Evolutionary conservation across 2,797 vertebrate genomes (phyloP), one percentile per base, ranked within the genome.

Genomic region (Aythya fuligula): DNA sequence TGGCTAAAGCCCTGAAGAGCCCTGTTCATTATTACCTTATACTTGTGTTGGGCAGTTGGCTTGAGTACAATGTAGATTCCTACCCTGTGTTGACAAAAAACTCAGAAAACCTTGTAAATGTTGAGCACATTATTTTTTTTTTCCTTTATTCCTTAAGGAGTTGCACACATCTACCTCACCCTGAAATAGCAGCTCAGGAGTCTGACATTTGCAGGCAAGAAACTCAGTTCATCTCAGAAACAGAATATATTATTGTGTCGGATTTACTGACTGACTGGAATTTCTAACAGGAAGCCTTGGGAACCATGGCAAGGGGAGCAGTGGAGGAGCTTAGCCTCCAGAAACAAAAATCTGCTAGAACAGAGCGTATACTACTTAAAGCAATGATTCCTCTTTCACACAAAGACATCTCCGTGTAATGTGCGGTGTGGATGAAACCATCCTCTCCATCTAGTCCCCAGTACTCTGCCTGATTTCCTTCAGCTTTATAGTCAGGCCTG

Each of bases 161-260:
- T 5, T 57, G 12, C 43, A 20, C 21, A 72, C 45, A 70, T 6
- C 16, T 43, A 12, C 30, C 57, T 92, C 5, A 43, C 12, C 24
- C 19, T 70, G 30, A 19, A 51, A 8, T 6, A 75, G 21, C 22
- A 83, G 49, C 20, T 81, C 56, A 78, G 39, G 14, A 58, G 19
- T 39, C n/a, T 83, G 79, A 24, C 13, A 77, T 85, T 83, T 86
- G 32, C 49, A 71, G 47, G 34, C 34, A 84, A 80, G 65, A 74
- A 71, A 60, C 20, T 36, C 11, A 27, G 36, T 39, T 74, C 1
- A 9, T 85, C 56, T 65, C 62, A 51, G 15, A 43, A 60, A 49
- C 11, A 69, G 16, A 65, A 22, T 39, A 43, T 14, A 7, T 45
- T 66, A 11, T 25, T 60, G 34, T 6, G 9, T 8, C 38, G 60